Base-by-base conservation (phyloP, 1,140 invertebrate genomes). In the Anadara kagoshimensis region DNA sequence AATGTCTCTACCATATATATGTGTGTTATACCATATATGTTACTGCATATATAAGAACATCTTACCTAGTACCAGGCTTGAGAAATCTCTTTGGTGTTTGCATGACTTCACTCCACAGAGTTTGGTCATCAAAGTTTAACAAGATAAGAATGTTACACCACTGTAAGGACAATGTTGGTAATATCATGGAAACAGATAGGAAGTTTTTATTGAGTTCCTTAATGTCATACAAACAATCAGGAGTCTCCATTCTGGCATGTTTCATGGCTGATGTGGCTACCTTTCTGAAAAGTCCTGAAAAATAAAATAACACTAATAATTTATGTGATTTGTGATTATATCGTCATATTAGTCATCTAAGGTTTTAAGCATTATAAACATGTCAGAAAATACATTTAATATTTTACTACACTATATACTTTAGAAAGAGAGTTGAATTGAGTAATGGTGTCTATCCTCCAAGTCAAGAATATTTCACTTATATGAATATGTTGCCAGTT, bases 91-190 rank as follows among this genome's bases (percentile, higher is more conserved):
- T 82, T 44, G 87, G 87, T 26, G 87, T 89, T 29, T 89, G 88
- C 56, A 93, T 86, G 41, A 93, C 86, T n/a, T 88, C 84, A 1
- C 90, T 90, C 93, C 93, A 94, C 80, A 93, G 93, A 0, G 75
- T 77, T 56, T 91, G 89, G 68, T 92, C 90, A 69, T 92, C 92
- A 82, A 92, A 93, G 71, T 93, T 92, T 26, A 94, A 84, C 12
- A 94, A 80, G 2, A 93, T 93, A 73, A 94, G 90, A n/a, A 94
- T 78, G 78, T 94, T 93, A 59, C 91, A 92, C 93, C 93, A 95
- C 47, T 93, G 92, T 62, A 93, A 91, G 0, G 91, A 91, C n/a
- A 94, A 80, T 29, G 92, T 87, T 1, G 94, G 93, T 76, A 90
- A 92, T 8, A 80, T 85, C 69, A 71, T 89, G 76, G 85, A 90